Evolutionary conservation across 2,113 vertebrate genomes (phyloP).

Genomic region (Lamprotornis superbus): DNA sequence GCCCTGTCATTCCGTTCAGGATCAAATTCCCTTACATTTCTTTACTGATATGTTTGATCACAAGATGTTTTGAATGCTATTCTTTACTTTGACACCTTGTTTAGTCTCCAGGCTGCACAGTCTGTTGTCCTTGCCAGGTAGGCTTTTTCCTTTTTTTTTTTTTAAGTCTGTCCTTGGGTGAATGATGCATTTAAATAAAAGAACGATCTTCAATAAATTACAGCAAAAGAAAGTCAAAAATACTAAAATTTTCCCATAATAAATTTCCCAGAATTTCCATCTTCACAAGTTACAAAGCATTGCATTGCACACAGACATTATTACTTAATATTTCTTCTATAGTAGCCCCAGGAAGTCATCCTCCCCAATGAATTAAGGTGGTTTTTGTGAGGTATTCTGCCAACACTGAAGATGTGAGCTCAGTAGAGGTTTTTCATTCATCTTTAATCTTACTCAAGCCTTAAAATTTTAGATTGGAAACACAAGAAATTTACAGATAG

Average conservation of each 20-base stretch:
- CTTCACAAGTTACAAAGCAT: neutral
- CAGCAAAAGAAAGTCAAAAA: neutral
- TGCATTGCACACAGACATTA: neutral
- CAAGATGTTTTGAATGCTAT: neutral
- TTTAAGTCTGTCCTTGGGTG: neutral
- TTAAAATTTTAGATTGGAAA: neutral
- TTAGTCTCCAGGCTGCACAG: neutral
- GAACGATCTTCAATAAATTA: neutral
- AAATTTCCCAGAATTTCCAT: neutral
- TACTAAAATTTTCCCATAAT: neutral
- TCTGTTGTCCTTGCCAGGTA: neutral
- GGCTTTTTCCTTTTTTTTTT: neutral
- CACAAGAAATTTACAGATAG: neutral
- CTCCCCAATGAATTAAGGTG: neutral
- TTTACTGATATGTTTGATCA: neutral
- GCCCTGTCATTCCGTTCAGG: rapidly evolving
- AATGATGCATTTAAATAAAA: neutral
- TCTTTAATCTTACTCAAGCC: neutral
- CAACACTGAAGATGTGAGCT: neutral
- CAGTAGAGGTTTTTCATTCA: neutral
- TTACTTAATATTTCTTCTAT: neutral
- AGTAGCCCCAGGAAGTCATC: neutral
- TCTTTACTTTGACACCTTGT: neutral
- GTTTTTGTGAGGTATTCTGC: neutral
- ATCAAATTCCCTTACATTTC: neutral